phyloP scores from a whole-genome alignment of 2,113 vertebrate genomes.

The Chaetops frenatus region DNA sequence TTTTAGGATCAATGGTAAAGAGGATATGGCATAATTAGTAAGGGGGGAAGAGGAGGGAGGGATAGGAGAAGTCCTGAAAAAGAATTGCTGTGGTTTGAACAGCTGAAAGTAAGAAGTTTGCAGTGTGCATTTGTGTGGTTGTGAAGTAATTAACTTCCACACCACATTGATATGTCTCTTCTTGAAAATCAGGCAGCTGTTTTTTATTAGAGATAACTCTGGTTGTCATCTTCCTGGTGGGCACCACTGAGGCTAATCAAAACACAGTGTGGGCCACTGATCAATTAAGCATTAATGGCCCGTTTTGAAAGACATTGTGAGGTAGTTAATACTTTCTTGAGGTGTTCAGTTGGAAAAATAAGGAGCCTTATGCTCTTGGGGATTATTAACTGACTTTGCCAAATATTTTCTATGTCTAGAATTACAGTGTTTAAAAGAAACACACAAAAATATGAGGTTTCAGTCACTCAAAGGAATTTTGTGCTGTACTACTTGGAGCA shows the following conservation, averaged over 20 bases:
- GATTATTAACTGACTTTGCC: neutral
- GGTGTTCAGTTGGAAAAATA: neutral
- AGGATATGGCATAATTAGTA: neutral
- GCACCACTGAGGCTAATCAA: neutral
- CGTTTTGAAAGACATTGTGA: neutral
- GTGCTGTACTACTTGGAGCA: neutral
- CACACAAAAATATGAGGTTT: neutral
- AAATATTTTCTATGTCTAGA: neutral
- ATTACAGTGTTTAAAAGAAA: neutral
- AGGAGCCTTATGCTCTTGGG: neutral
- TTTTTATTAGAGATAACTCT: neutral
- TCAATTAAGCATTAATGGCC: neutral
- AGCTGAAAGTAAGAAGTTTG: neutral
- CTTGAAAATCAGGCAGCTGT: neutral
- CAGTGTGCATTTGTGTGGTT: neutral
- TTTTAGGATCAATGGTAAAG: neutral
- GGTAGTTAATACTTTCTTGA: neutral
- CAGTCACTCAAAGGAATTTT: neutral
- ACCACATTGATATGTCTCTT: neutral
- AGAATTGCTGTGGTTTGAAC: neutral
- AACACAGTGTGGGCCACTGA: neutral
- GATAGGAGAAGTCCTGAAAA: neutral
- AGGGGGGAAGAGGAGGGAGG: accelerated
- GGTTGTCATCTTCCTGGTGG: neutral
- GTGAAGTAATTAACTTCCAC: neutral